Evolutionary conservation across 2,888 invertebrate genomes (phyloP).

Genomic region (Cotesia congregata): DNA sequence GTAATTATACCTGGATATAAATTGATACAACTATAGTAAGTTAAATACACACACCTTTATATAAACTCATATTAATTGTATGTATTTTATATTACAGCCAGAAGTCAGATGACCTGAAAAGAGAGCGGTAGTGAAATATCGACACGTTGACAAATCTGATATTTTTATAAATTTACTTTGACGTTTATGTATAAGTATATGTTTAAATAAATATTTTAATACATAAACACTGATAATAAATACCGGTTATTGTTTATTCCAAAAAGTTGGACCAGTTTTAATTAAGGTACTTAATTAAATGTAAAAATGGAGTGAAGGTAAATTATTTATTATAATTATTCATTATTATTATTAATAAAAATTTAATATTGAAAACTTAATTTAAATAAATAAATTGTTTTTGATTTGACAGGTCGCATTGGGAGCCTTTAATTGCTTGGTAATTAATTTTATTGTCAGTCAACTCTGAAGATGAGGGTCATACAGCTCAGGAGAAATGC

Average conservation of each 20-base stretch:
- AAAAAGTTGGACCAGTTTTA: no score
- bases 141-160: not conserved
- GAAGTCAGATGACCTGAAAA: not conserved
- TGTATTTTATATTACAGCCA: not conserved
- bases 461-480: slow-evolving; percentile 63
- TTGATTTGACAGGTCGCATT: not conserved
- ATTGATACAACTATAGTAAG: not conserved
- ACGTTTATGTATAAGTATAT: not conserved
- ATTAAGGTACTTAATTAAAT: not conserved
- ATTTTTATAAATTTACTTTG: not conserved
- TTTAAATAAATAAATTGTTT: not conserved
- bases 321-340: not conserved
- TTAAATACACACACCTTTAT: no score
- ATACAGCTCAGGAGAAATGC: slow-evolving; percentile 63
- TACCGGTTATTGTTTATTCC: no score
- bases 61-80: not conserved
- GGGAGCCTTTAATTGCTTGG: not conserved
- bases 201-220: not conserved
- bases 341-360: not conserved
- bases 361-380: not conserved
- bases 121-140: not conserved
- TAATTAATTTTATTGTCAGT: not conserved
- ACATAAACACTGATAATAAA: not conserved
- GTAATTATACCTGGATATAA: not conserved
- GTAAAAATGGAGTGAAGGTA: not conserved